Base-by-base conservation (phyloP, 1,140 invertebrate species). In the Eriocheir sinensis region DNA sequence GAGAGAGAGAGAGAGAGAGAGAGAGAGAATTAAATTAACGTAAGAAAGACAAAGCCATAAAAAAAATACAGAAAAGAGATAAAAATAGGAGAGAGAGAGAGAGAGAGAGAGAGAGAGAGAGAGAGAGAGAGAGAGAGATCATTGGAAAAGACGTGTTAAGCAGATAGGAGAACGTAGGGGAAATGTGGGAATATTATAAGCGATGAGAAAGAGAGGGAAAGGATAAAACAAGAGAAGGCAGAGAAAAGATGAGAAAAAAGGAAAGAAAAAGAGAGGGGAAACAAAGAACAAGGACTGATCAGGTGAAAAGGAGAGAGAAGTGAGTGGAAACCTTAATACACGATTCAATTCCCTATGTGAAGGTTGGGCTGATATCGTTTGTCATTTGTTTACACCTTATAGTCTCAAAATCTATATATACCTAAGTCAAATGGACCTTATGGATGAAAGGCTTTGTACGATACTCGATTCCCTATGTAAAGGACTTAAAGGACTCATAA, bases 1-100 rank as follows among this genome's bases (percentile, higher is more conserved):
- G 41, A 90, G n/a, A 36, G 89, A 91, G n/a, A 60, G 48, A 91
- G 48, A 53, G 48, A 83, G 36, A 88, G 85, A 4, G 36, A 3
- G 4, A 88, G 85, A n/a, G 80, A 1, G 36, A 27, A n/a, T 27
- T 34, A n/a, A 83, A 12, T 72, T 72, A 72, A 72, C 27, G 53
- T 12, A 72, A 72, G 53, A 72, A 12, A 27, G 53, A 27, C 53
- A 72, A 27, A 12, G 53, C n/a, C n/a, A n/a, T n/a, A n/a, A 30
- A 36, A 15, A 81, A 81, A 36, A 36, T 3, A 53, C 12, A 3
- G 48, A 9, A 53, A 9, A 21, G 48, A 53, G 21, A 53, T 53
- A 21, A 53, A 53, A 21, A 21, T 9, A 53, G 48, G 9, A 53
- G 6, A n/a, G 2, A 8, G 17, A n/a, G 30, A 27, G 30, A 81